Base-by-base conservation (phyloP, 2,113 vertebrate species). In the Orthonyx spaldingii region DNA sequence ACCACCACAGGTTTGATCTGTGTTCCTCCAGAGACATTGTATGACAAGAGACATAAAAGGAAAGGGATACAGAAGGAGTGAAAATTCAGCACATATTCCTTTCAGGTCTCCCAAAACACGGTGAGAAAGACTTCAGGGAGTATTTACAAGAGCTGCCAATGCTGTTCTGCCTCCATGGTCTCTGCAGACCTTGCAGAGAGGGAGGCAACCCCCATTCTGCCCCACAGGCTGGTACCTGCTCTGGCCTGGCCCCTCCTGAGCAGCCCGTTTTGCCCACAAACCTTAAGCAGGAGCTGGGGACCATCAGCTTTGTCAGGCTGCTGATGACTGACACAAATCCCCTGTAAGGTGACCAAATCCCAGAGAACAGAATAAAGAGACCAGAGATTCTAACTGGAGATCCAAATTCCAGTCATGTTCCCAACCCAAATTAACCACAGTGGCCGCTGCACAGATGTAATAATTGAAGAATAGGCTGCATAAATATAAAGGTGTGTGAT, bases 401-500 rank as follows among this genome's bases (percentile, higher is more conserved):
- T 92, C 47, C 44, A 59, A 80, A 95, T 94, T 94, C 83, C 56
- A 66, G 79, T 93, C 94, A 75, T 64, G 68, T 64, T 93, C 39
- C 37, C 37, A 84, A 57, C 26, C 64, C 71, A 93, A 86, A 89
- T 95, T 93, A 96, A 90, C 46, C 88, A 42, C 63, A 72, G 70
- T 22, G 22, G 87, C 75, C 77, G 28, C 57, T 91, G 41, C 61
- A 84, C 74, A 87, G 80, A 63, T 65, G 57, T 79, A 96, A 81
- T 94, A 94, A 96, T 94, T 91, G 94, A 57, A 83, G 70, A 93
- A 85, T 32, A 81, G 80, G 87, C 84, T 96, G 49, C 95, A 97
- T 96, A 97, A 96, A 83, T 91, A 89, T 94, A 89, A 87, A 97
- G 93, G 86, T 93, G 83, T 94, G 87, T 87, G 79, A 82, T 96